Percentiles rank a stretch among this genome's conserved stretches.
Conservation (phyloP, 1,140 invertebrate genomes). For the Heliconius eleuchia region DNA sequence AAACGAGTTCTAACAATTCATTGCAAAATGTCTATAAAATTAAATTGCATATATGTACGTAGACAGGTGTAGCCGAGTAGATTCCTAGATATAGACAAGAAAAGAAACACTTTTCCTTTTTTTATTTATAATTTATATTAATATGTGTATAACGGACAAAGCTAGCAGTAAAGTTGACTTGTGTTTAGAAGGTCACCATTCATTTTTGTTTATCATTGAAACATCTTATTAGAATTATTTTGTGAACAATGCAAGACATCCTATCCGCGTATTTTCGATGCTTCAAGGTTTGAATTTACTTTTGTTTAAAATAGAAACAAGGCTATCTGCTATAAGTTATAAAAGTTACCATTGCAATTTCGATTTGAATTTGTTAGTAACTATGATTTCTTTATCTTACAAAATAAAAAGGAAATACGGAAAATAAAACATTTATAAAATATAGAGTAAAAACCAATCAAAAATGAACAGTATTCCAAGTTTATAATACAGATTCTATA, state of each 20-base stretch:
- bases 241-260: conserved; percentile 60
- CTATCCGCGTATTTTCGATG: conserved; percentile 60
- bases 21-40: conserved; percentile 35
- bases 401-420: too few species aligned
- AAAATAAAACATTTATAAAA: neutral
- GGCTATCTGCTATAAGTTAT: conserved; percentile 44
- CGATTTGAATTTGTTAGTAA: too few species aligned
- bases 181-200: conserved; percentile 17
- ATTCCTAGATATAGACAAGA: conserved; percentile 29
- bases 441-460: neutral
- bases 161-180: conserved; percentile 8
- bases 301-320: conserved; percentile 58
- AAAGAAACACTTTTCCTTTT: conserved; percentile 29
- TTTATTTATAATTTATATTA: conserved; percentile 26
- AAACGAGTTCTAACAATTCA: conserved; percentile 40
- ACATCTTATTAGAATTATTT: conserved; percentile 35
- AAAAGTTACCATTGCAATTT: neutral
- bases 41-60: conserved; percentile 32
- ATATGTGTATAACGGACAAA: conserved; percentile 11
- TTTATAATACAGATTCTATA: too few species aligned
- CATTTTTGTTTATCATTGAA: conserved; percentile 18
- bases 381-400: too few species aligned
- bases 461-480: too few species aligned
- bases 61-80: conserved; percentile 37
- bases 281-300: conserved; percentile 56